phyloP scores from a whole-genome alignment of 2,888 invertebrate genomes.

The Philopedon plagiatum region DNA sequence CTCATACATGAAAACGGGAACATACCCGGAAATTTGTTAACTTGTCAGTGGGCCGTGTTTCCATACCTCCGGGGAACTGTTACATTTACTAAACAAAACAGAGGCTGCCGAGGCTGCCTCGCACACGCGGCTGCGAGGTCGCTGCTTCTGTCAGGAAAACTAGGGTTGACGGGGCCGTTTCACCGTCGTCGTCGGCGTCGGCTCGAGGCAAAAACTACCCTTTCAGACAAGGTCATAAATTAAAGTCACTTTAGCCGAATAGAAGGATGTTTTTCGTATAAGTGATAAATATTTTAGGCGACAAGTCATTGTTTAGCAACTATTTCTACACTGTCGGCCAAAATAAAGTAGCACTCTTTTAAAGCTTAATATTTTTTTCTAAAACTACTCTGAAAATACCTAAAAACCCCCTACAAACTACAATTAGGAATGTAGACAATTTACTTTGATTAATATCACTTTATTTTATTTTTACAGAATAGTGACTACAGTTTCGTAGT shows the following conservation, averaged over 20 bases:
- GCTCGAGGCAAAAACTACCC: constrained; percentile 9
- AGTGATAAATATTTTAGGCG: background rate
- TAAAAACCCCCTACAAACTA: no score
- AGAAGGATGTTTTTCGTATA: background rate
- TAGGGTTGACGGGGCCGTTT: constrained; percentile 7
- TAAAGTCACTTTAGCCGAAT: constrained; percentile 9
- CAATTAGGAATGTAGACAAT: no score
- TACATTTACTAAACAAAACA: constrained; percentile 11
- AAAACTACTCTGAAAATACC: no score
- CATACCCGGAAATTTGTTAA: constrained; percentile 9
- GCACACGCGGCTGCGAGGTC: background rate
- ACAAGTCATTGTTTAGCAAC: background rate
- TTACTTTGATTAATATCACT: no score
- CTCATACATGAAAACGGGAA: background rate
- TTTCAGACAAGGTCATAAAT: constrained; percentile 1
- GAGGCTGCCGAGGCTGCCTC: background rate
- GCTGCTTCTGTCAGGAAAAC: background rate
- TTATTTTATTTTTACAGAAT: no score
- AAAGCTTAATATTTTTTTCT: no score
- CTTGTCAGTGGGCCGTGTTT: constrained; percentile 13
- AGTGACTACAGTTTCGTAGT: no score
- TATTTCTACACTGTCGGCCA: background rate
- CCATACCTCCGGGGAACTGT: constrained; percentile 13
- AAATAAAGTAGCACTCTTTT: background rate
- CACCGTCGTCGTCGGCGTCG: background rate